Evolutionary conservation across 2,113 vertebrate genomes (phyloP).

Genomic region (Cheirogaleus medius): DNA sequence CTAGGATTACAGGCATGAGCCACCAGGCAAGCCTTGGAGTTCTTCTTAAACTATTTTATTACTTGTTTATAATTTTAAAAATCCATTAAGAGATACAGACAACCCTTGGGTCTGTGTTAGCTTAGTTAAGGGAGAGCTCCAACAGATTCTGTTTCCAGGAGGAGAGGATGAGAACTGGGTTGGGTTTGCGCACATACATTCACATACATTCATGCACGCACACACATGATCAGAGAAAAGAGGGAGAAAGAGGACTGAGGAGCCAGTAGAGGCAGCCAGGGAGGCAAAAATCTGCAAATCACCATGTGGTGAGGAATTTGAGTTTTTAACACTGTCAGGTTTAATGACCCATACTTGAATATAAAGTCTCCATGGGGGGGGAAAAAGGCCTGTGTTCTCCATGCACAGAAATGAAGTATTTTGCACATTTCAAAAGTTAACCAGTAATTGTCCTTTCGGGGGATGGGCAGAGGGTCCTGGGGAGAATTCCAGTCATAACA

Average conservation of each 20-base stretch:
- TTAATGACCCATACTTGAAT: background rate
- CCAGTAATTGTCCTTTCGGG: background rate
- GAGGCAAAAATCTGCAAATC: background rate
- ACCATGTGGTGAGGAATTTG: background rate
- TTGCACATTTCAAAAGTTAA: background rate
- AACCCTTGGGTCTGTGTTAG: background rate
- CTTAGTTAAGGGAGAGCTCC: background rate
- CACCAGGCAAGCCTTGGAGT: background rate
- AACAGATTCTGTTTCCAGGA: background rate
- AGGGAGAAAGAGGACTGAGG: background rate
- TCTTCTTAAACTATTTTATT: background rate
- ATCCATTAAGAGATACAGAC: background rate
- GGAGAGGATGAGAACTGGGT: background rate
- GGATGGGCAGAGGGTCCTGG: background rate
- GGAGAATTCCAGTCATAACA: background rate
- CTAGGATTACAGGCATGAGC: no score
- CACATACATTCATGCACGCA: no score
- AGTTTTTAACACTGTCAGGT: background rate
- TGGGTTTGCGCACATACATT: no score
- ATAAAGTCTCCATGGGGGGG: background rate
- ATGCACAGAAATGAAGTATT: background rate
- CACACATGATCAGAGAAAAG: background rate
- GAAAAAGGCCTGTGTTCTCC: background rate
- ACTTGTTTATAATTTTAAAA: background rate
- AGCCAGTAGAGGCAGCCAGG: background rate